Evolutionary conservation across 2,113 vertebrate genomes (phyloP), one percentile per base, ranked within the genome.

Genomic region (Chaetorhynchus papuensis): DNA sequence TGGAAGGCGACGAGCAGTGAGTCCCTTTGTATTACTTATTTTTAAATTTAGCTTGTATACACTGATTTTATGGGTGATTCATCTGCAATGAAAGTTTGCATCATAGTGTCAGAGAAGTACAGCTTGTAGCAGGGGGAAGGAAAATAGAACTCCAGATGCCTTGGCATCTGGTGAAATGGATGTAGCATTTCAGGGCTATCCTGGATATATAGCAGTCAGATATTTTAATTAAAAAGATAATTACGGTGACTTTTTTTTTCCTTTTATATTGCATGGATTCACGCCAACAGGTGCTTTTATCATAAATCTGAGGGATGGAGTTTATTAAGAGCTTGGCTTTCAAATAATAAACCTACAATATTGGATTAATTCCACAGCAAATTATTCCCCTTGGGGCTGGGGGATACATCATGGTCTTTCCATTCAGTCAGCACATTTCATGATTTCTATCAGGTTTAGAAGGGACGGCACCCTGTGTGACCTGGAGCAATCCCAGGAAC

Each of bases 171-270:
- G 2, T 54, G 26, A 87, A 35, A 77, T 41, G 20, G 15, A 68
- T 52, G 44, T 15, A 77, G 27, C 37, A 24, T 74, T 89, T 68
- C 18, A 64, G 41, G 44, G 37, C 26, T 56, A 59, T 41, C 35
- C 53, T 71, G 24, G 21, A 75, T 89, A 82, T 44, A 81, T 0
- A 81, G 44, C 37, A 66, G 78, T 23, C 17, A 7, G 28, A 41
- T 4, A 64, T 61, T 94, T 79, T 93, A 92, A 94, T 95, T 89
- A 87, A 82, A 92, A 77, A 70, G 5, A 35, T 90, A 59, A 74
- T 89, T 74, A 23, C 10, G 28, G 2, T 50, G 30, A 27, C 11
- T 2, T 31, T 53, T 87, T 66, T 70, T 64, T 64, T 27, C 17
- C 12, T 84, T 47, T 60, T 68, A 21, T 24, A 54, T 42, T 72